A percentile compares a stretch with the other conserved stretches of the same genome.
Conservation (phyloP, 2,113 vertebrate species). For the Lota lota region DNA sequence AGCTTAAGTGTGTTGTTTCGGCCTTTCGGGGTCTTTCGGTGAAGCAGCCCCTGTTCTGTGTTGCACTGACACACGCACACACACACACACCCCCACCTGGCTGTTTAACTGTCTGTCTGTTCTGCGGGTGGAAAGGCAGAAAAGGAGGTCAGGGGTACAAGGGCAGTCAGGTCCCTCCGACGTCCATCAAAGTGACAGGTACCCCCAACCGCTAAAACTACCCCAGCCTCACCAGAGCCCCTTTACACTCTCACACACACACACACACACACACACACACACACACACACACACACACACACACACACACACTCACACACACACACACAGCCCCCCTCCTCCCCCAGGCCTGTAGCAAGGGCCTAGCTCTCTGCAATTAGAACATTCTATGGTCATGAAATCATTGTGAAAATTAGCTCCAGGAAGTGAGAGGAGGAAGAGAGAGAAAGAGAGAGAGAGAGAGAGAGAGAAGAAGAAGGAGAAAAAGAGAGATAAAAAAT, state of each 20-base stretch:
- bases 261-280: conserved; percentile 25
- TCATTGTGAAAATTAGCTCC: conserved; percentile 74
- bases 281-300: conserved; percentile 24
- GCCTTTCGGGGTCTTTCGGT: conserved; percentile 43
- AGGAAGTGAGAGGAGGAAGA: conserved; percentile 61
- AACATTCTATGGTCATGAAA: conserved; percentile 75
- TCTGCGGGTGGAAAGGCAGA: conserved; percentile 18
- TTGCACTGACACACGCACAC: conserved; percentile 31
- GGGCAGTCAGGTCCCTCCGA: conserved; percentile 68
- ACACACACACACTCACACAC: conserved; percentile 19
- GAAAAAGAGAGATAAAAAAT: not conserved
- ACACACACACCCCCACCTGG: conserved; percentile 45
- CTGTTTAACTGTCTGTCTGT: conserved; percentile 61
- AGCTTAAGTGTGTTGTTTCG: conserved; percentile 56
- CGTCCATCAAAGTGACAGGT: conserved; percentile 75
- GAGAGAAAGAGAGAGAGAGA: conserved; percentile 27
- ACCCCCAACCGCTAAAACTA: conserved; percentile 62
- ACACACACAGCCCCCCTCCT: conserved; percentile 42
- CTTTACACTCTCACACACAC: conserved; percentile 19
- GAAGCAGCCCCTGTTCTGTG: conserved; percentile 58
- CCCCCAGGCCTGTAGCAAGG: conserved; percentile 65
- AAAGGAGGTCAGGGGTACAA: conserved; percentile 71
- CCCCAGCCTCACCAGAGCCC: conserved; percentile 56
- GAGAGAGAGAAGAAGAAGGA: not conserved
- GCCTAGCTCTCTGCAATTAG: conserved; percentile 74